Percentiles rank a stretch among this genome's conserved stretches.
Conservation (phyloP, 2,888 invertebrate species). For the Agapostemon virescens region DNA sequence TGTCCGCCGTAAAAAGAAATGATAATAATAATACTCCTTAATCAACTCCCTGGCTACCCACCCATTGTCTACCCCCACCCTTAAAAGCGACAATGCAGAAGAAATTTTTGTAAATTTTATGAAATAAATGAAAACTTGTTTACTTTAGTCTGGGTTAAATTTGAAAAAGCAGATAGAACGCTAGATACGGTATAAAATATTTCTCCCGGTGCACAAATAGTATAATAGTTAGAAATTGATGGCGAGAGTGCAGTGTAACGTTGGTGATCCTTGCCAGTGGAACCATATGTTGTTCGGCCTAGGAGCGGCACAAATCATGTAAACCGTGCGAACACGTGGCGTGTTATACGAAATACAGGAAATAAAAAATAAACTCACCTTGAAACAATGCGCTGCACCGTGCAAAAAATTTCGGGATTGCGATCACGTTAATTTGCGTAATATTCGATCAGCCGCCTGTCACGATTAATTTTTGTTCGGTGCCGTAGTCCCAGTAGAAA, state of each 20-base stretch:
- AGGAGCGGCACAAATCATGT: slow-evolving; percentile 1
- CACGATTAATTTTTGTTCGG: slow-evolving; percentile 1
- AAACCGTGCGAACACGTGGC: background rate
- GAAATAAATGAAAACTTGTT: background rate
- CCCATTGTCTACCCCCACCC: background rate
- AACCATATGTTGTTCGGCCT: slow-evolving; percentile 6
- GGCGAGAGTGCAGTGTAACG: background rate
- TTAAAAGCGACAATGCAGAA: background rate
- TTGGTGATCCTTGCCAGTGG: background rate
- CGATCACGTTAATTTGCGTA: slow-evolving; percentile 36
- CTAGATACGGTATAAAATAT: background rate
- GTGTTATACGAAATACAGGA: background rate
- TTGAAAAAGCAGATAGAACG: background rate
- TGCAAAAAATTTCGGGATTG: slow-evolving; percentile 25
- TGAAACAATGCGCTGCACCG: slow-evolving; percentile 37
- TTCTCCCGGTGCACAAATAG: background rate
- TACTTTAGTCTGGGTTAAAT: background rate
- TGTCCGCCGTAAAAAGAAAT: background rate
- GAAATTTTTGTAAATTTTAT: background rate
- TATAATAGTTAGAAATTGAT: slow-evolving; percentile 5
- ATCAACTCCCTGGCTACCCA: background rate
- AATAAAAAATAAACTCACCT: slow-evolving; percentile 38
- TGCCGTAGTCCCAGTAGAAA: background rate
- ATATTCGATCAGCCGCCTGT: slow-evolving; percentile 8
- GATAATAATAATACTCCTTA: no score